phyloP scores from a whole-genome alignment of 1,140 invertebrate genomes.

The Scaptomyza pallida region DNA sequence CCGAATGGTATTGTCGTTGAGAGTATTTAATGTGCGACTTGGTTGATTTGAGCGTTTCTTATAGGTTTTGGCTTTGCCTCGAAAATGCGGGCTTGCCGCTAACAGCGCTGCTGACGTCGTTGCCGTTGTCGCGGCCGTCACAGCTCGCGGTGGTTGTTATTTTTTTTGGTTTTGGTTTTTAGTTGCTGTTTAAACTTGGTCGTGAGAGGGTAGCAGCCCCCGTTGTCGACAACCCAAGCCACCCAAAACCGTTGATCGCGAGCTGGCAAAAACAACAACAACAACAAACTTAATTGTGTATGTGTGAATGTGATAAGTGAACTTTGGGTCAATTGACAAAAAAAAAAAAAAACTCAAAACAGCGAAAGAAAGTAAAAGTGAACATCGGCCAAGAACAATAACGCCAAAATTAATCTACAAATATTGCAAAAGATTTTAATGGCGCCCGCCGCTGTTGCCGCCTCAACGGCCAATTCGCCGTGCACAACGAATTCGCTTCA shows the following conservation, averaged over 20 bases:
- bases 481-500: conserved; percentile 69
- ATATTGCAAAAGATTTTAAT: conserved; percentile 61
- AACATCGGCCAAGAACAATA: conserved; percentile 19
- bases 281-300: conserved; percentile 12
- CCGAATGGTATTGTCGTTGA: background rate
- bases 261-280: conserved; percentile 18
- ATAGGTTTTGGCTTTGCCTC: conserved; percentile 47
- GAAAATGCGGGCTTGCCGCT: conserved; percentile 74
- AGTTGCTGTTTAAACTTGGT: conserved; percentile 83
- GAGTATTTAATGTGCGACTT: conserved; percentile 10
- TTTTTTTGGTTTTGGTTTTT: conserved; percentile 80
- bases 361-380: conserved; percentile 14
- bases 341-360: too few relatives aligned
- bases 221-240: conserved; percentile 24
- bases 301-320: conserved; percentile 43
- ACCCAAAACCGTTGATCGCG: conserved; percentile 27
- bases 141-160: conserved; percentile 73
- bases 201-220: conserved; percentile 81
- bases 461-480: conserved; percentile 40
- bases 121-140: conserved; percentile 52
- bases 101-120: conserved; percentile 56
- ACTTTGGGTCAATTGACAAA: conserved; percentile 29
- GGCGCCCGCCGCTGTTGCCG: conserved; percentile 58
- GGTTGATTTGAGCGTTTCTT: conserved; percentile 9
- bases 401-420: conserved; percentile 38